phyloP scores from a whole-genome alignment of 2,888 invertebrate species.

The Alsophila aescularia region DNA sequence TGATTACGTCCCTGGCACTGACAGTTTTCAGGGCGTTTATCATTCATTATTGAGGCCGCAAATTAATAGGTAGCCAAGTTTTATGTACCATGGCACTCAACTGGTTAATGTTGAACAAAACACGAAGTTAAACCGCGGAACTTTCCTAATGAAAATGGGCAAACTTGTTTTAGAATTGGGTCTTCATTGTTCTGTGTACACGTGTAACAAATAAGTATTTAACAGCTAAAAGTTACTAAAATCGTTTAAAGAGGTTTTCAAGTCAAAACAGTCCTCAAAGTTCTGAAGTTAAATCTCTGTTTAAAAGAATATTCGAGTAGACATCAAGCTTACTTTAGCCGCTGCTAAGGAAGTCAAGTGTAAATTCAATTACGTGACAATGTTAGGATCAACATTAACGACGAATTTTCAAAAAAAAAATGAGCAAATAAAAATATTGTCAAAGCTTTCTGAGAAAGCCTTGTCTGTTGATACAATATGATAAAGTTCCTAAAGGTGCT shows the following conservation, averaged over 20 bases:
- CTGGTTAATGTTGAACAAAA: slow-evolving; percentile 4
- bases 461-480: no score
- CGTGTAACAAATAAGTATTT: no score
- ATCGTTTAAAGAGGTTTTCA: background rate
- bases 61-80: slow-evolving; percentile 23
- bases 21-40: slow-evolving; percentile 3
- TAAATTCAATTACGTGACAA: slow-evolving; percentile 4
- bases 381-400: background rate
- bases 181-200: slow-evolving; percentile 4
- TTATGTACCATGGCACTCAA: slow-evolving; percentile 7
- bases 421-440: no score
- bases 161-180: slow-evolving; percentile 1
- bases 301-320: background rate
- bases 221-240: no score
- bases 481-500: no score
- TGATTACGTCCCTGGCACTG: background rate
- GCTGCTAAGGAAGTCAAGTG: background rate
- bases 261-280: background rate
- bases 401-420: background rate
- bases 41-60: slow-evolving; percentile 15
- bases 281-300: no score
- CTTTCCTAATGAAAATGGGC: slow-evolving; percentile 3
- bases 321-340: background rate
- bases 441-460: no score
- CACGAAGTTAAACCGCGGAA: slow-evolving; percentile 2